A percentile compares a stretch with the other conserved stretches of the same genome.
These are phyloP conservation scores for Tryphoninae sp. DNA, from an alignment of 2,888 invertebrate species.

Conservation along the genomic window DNA sequence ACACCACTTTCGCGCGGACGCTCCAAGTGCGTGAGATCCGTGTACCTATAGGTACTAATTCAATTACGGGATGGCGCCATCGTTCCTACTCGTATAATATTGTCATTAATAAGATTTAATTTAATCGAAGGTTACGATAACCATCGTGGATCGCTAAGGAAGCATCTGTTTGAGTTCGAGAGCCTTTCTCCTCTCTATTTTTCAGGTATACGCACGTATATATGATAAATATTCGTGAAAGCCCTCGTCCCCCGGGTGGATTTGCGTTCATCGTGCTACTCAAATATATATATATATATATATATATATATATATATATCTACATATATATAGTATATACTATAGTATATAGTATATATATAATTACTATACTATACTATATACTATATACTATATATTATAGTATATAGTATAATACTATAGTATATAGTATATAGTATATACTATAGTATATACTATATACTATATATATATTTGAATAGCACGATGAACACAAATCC, in stretches of 20 bases:
- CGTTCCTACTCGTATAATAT: slow-evolving; percentile 22
- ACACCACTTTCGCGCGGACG: background rate
- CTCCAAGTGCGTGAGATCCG: slow-evolving; percentile 1
- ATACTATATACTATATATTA: no score
- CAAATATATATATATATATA: no score
- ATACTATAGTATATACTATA: no score
- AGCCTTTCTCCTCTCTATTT: background rate
- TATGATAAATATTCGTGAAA: slow-evolving; percentile 24
- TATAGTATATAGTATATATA: no score
- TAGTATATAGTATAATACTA: no score
- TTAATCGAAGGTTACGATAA: slow-evolving; percentile 13
- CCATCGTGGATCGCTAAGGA: background rate
- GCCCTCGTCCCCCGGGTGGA: slow-evolving; percentile 25
- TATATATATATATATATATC: no score
- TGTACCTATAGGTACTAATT: slow-evolving; percentile 10
- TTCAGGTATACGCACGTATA: no score
- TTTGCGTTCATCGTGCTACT: background rate
- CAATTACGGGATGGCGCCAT: slow-evolving; percentile 16
- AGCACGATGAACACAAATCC: no score
- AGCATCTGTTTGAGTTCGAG: background rate
- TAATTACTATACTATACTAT: no score
- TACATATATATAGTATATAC: no score
- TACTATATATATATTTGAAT: no score
- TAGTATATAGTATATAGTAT: no score
- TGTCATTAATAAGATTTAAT: slow-evolving; percentile 39